A percentile compares a stretch with the other conserved stretches of the same genome.
Evolutionary conservation across 2,888 invertebrate species (phyloP).

Genomic region (Bellardia pandia): DNA sequence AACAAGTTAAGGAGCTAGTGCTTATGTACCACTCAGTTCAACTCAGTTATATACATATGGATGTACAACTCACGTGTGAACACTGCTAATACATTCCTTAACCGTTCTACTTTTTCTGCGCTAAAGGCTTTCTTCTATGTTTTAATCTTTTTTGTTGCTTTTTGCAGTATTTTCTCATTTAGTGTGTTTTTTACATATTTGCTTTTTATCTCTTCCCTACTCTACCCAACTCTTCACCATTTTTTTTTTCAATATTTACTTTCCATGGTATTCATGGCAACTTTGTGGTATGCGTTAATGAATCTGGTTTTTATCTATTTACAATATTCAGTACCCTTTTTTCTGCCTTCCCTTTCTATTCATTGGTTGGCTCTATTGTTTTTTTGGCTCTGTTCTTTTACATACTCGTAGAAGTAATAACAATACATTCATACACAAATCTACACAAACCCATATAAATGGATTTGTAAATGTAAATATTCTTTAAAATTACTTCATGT

Average conservation of each 20-base stretch:
- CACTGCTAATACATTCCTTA: slow-evolving; percentile 4
- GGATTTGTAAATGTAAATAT: neutral
- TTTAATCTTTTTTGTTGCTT: neutral
- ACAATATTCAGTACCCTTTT: slow-evolving; percentile 24
- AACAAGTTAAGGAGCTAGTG: too few relatives aligned
- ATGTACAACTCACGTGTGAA: neutral
- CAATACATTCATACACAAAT: slow-evolving; percentile 25
- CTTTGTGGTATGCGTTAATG: slow-evolving; percentile 71
- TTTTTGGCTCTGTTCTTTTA: neutral
- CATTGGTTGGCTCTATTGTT: slow-evolving; percentile 39
- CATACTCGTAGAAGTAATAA: slow-evolving; percentile 34
- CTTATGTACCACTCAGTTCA: too few relatives aligned
- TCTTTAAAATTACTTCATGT: neutral
- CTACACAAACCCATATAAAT: too few relatives aligned
- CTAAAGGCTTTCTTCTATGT: neutral
- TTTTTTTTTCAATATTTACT: slow-evolving; percentile 14
- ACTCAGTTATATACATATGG: too few relatives aligned
- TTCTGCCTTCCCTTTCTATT: slow-evolving; percentile 8
- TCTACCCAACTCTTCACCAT: neutral
- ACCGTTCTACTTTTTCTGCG: neutral
- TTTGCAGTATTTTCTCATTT: slow-evolving; percentile 1
- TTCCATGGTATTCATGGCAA: slow-evolving; percentile 43
- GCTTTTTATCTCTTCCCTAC: neutral
- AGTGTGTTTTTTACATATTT: slow-evolving; percentile 25
- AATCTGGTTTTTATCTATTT: slow-evolving; percentile 61